Evolutionary conservation across 2,888 invertebrate genomes (phyloP), one percentile per base, ranked within the genome.

Genomic region (Dascillus cervinus): DNA sequence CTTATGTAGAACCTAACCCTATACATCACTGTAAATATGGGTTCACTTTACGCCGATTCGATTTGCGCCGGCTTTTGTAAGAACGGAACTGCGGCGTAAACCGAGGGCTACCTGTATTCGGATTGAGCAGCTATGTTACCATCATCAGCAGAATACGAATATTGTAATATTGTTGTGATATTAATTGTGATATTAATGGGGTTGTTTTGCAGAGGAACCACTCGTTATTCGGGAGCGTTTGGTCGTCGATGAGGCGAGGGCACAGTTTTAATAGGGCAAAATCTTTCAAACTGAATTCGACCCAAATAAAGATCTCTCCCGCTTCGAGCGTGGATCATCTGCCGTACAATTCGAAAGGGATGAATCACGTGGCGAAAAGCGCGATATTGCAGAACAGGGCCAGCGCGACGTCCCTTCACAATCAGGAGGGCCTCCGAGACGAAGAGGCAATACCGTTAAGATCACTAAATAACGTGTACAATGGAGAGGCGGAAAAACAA

Each of bases 211-310:
- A 95, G 94, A 80, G 96, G 60, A 94, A 96, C 63, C 96, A 96
- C 65, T 89, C 91, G 26, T 70, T 96, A 28, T 96, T 96, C 58
- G 96, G 96, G 32, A 91, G 86, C 53, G 91, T 95, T 14, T 92
- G 92, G 91, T 90, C 91, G 4, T 90, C 91, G 39, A 86, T 94
- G 72, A 74, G 87, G 55, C 75, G 86, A 38, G 72, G 75, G 29
- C 84, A 83, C 50, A 67, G 69, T 46, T 73, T 77, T 49, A 70
- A 70, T 44, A 62, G 75, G 37, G 71, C 73, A 5, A 71, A 70
- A 47, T 74, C 76, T 29, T 53, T 76, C 32, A 75, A 75, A 61
- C 64, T 72, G 29, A 75, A 71, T 52, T 67, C 73, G 2, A 68
- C 69, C 24, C 67, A 64, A 50, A 61, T 66, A 13, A 68, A 69